Evolutionary conservation across 2,888 invertebrate genomes (phyloP), one percentile per base, ranked within the genome.

Genomic region (Pandemis cinnamomeana): DNA sequence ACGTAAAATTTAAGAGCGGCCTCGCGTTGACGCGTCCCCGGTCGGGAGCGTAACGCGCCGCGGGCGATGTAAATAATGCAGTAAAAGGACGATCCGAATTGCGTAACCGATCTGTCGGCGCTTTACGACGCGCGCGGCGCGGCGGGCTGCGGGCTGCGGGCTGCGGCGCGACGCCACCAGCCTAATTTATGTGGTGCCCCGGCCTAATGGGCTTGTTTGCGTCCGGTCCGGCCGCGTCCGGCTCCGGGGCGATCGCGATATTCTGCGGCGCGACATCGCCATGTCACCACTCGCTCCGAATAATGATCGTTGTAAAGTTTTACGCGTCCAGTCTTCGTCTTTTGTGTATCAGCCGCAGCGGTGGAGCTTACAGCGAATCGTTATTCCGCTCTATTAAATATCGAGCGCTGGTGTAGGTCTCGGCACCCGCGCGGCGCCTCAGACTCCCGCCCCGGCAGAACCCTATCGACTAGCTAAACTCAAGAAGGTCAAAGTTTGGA

Each of bases 151-250:
- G 20, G 20, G 20, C 20, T 20, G 20, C 60, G 46, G 67, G 67
- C 67, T 61, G 67, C 53, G 67, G 51, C 11, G 44, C 51, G 66
- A 15, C 71, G 48, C 13, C 20, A 6, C 44, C 55, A 46, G 8
- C 13, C 27, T 68, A 20, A 72, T 69, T 69, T 72, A 72, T 72
- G 72, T 64, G 63, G 72, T 58, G 72, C 55, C 20, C 11, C 58
- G 44, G 62, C 71, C 70, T 74, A 71, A 74, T 69, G 68, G 68
- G 55, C 72, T 72, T 72, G 72, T 72, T 72, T 72, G 72, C 68
- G 63, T 69, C 72, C 72, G 74, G 67, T 67, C 71, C n/a, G 60
- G 66, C 46, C 42, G 27, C 55, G 44, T 7, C 67, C 58, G 67
- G 44, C 58, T 42, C 7, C 44, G 20, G 58, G 10, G 13, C 44